Evolutionary conservation across 1,140 invertebrate species (phyloP).

Genomic region (Drosophila tsacasi): DNA sequence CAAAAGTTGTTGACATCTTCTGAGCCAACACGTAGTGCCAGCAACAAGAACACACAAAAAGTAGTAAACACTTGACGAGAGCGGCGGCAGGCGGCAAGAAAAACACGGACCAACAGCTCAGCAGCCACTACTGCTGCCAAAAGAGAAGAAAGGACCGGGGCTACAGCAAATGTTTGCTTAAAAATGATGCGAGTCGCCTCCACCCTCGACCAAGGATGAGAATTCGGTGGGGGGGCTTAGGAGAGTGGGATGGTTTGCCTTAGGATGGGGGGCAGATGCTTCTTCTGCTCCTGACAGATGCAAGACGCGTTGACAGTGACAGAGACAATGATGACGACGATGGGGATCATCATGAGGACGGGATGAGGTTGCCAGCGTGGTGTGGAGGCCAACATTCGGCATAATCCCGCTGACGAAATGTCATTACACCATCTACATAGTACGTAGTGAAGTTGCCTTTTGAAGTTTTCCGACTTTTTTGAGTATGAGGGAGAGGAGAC

Average conservation of each 20-base stretch:
- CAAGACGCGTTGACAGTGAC: slow-evolving; percentile 77
- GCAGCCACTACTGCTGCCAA: slow-evolving; percentile 37
- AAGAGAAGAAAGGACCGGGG: slow-evolving; percentile 16
- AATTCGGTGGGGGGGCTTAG: slow-evolving; percentile 5
- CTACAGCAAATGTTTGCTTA: slow-evolving; percentile 74
- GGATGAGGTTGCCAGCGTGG: slow-evolving; percentile 2
- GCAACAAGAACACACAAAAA: slow-evolving; percentile 59
- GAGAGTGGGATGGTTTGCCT: slow-evolving; percentile 9
- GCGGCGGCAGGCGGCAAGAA: slow-evolving; percentile 25
- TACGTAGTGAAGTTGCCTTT: slow-evolving; percentile 62
- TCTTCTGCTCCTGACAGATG: slow-evolving; percentile 69
- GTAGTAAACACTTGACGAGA: slow-evolving; percentile 73
- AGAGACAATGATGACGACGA: slow-evolving; percentile 70
- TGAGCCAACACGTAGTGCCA: slow-evolving; percentile 73
- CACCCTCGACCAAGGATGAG: neutral
- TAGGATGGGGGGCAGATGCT: slow-evolving; percentile 22
- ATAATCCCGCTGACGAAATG: slow-evolving; percentile 76
- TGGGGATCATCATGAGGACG: slow-evolving; percentile 25
- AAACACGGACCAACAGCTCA: slow-evolving; percentile 30
- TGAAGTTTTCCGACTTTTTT: slow-evolving; percentile 56
- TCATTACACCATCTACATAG: slow-evolving; percentile 75
- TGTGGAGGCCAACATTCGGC: slow-evolving; percentile 55
- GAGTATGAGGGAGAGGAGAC: slow-evolving; percentile 7
- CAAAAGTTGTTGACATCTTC: slow-evolving; percentile 79
- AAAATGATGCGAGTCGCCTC: slow-evolving; percentile 67